These are phyloP conservation scores for Coilia nasus DNA, from an alignment of 2,797 vertebrate genomes.

Conservation along the genomic window DNA sequence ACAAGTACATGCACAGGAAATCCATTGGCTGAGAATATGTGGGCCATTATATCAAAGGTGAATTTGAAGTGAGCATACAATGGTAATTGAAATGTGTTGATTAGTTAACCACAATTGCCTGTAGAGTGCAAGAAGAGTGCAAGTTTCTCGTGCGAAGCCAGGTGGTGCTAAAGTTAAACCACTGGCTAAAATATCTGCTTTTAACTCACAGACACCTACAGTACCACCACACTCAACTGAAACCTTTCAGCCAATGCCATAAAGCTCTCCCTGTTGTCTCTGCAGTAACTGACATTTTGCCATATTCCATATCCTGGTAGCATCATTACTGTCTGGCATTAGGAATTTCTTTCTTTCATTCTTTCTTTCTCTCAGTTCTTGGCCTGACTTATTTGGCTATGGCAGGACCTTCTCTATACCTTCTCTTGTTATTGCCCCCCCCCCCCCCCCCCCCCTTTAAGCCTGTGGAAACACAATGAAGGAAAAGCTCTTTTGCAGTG, in stretches of 20 bases:
- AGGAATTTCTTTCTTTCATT: no score
- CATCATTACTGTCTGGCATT: not conserved
- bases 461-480: no score
- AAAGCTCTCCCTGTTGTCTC: not conserved
- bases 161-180: not conserved
- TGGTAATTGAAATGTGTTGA: not conserved
- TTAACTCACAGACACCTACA: not conserved
- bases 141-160: not conserved
- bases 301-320: not conserved
- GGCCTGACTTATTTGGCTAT: not conserved
- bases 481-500: no score
- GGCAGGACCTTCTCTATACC: not conserved
- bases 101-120: not conserved
- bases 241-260: not conserved
- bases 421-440: no score
- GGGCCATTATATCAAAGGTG: not conserved
- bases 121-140: not conserved
- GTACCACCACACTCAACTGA: not conserved
- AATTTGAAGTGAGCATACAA: not conserved
- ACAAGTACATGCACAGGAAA: not conserved
- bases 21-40: not conserved
- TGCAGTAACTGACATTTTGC: not conserved
- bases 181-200: not conserved
- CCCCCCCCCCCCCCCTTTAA: no score
- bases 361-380: not conserved